Evolutionary conservation across 2,888 invertebrate species (phyloP), one percentile per base, ranked within the genome.

Genomic region (Junonia oenone): DNA sequence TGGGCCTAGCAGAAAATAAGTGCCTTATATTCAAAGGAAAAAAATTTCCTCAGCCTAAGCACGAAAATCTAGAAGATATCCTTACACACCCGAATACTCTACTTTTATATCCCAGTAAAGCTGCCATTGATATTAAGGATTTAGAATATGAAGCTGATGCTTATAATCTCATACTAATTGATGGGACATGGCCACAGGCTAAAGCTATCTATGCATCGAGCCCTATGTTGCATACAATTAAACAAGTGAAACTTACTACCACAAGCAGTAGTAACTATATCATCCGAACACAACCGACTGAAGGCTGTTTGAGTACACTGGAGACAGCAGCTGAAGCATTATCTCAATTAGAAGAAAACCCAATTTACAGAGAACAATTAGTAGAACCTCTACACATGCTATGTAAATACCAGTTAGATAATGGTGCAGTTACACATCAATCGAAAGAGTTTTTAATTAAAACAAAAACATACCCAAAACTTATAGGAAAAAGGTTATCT

Each of bases 171-270:
- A 90, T 98, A 43, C 84, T 98, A 38, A 92, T 98, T 62, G 98
- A 98, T 90, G 98, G 98, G 3, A 98, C 98, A 8, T 98, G 98
- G 98, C 95, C 97, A 0, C 98, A 98, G 82, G 98, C 98, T 2
- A 97, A 97, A 81, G 95, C 97, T 9, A 97, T 98, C 61, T 98
- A 95, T 83, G 93, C 95, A 47, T 94, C 95, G 61, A 97, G 96
- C 76, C 92, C 94, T 11, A 88, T 93, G 58, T 88, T 98, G 48
- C 95, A 95, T 68, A 86, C 90, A 51, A 81, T 98, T 56, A 93
- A 91, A 69, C 96, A 97, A 87, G 96, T 97, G 0, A 97, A 97
- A 83, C 90, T 98, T 48, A 85, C 95, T 40, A 92, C 93, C 9
- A 92, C 91, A 50, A 92, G 91, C 59, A 92, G 91, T 37, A 98